Evolutionary conservation across 2,797 vertebrate species (phyloP), one percentile per base, ranked within the genome.

Genomic region (Sebastes alutus): DNA sequence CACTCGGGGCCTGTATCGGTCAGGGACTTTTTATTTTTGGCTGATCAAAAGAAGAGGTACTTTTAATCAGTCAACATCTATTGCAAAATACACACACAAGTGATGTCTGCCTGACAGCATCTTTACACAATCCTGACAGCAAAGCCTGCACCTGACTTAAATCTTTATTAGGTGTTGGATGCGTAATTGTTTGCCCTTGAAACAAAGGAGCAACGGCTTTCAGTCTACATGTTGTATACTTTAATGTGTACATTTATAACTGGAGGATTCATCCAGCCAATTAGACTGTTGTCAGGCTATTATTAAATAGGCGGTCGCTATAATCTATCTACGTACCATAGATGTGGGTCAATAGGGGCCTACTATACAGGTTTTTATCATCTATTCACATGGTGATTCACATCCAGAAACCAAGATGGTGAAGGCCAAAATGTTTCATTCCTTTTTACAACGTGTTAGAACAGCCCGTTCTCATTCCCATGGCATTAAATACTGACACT

Each of bases 1-100:
- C 85, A 85, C 69, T 64, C 65, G 11, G 75, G 64, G 69, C 63
- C 68, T 52, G 77, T 78, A 76, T 64, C 71, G 56, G 79, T 86
- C 79, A 60, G 77, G 75, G 86, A 86, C 75, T 84, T 80, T 64
- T 68, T 65, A 16, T 72, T 54, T 38, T 27, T 52, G 16, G 12
- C 22, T 87, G 87, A 94, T 92, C 93, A 88, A 93, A 94, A 92
- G 87, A 73, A 91, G 42, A 61, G 16, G 38, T 83, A 16, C 70
- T 84, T 79, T 88, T 80, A 91, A 89, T 88, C 86, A 88, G 83
- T 85, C 89, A 74, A 74, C 81, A 87, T 58, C 78, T 13, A 80
- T 84, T 75, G 73, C 27, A 83, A 81, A 82, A 89, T 62, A 81
- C 84, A 85, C 59, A 59, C 63, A 30, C 64, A 4, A 29, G 56